Conservation (phyloP, 2,888 invertebrate species). For the Autographa gamma region DNA sequence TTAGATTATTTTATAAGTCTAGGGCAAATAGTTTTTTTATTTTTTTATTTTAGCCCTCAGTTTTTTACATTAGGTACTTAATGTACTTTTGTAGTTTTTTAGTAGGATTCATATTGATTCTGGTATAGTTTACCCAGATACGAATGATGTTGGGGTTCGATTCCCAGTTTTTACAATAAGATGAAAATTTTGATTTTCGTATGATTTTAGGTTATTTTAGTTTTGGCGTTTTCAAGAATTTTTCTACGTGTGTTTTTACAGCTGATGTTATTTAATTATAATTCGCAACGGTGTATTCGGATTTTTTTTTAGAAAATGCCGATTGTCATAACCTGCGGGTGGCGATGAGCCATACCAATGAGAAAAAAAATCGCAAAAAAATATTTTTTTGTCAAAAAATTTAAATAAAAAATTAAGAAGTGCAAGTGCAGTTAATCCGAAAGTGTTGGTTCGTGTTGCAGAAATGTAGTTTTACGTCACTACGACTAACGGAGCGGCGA, state of each 20-base stretch:
- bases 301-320: slow-evolving; percentile 55
- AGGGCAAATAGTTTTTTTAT: too few species aligned
- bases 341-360: slow-evolving; percentile 51
- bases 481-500: slow-evolving; percentile 52
- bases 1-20: not conserved
- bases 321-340: slow-evolving; percentile 84
- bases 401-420: slow-evolving; percentile 16
- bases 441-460: slow-evolving; percentile 51
- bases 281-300: slow-evolving; percentile 13
- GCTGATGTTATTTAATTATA: not conserved
- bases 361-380: slow-evolving; percentile 9
- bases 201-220: too few species aligned
- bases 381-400: not conserved
- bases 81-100: too few species aligned
- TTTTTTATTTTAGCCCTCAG: too few species aligned
- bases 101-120: too few species aligned
- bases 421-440: slow-evolving; percentile 48
- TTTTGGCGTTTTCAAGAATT: not conserved
- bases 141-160: too few species aligned
- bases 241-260: not conserved
- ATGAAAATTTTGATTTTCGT: too few species aligned
- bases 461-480: slow-evolving; percentile 39
- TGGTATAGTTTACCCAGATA: too few species aligned
- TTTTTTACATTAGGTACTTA: too few species aligned
- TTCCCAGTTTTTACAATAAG: too few species aligned